Evolutionary conservation across 2,113 vertebrate species (phyloP), one percentile per base, ranked within the genome.

Genomic region (Atlantisia rogersi): DNA sequence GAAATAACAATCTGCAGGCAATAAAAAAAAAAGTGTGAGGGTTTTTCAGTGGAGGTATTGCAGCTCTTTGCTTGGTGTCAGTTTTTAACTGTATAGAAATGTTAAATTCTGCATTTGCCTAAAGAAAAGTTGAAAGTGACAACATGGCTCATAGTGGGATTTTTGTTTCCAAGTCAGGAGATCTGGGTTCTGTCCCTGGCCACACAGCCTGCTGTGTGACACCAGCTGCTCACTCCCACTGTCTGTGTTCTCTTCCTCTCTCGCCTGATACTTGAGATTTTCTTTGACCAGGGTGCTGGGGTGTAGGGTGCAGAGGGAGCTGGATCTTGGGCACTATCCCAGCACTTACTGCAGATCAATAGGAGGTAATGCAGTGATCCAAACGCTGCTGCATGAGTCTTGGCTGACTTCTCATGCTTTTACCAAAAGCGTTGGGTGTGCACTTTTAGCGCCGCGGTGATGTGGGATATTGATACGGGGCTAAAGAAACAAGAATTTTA

Each of bases 401-500:
- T 94, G 94, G 93, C 94, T 92, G 82, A 52, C 86, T 81, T 71
- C 6, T 46, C 3, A 19, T 67, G 86, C 90, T 88, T 71, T 71
- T 64, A 83, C 48, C 55, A 26, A 42, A 90, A 88, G 53, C 32
- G 65, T 56, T 78, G 75, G 70, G 53, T 90, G 39, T 50, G 90
- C 92, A 50, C 48, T 88, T 92, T 83, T 42, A 83, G 76, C 48
- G 15, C 1, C 53, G 73, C 0, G 1, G 73, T 88, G 26, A 84
- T 53, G 79, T 74, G 85, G 68, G 60, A 44, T 88, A 42, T 63
- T 74, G 79, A 63, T 78, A 15, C 0, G 11, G 65, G 42, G 42
- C 64, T 88, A 71, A 93, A 93, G 85, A 79, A 86, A 50, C 21
- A 31, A 52, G 50, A 28, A 63, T 16, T 75, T 94, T 50, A 56